A percentile compares a stretch with the other conserved stretches of the same genome.
These are phyloP conservation scores for Heliothis virescens DNA, from an alignment of 1,140 invertebrate genomes.

Conservation along the genomic window DNA sequence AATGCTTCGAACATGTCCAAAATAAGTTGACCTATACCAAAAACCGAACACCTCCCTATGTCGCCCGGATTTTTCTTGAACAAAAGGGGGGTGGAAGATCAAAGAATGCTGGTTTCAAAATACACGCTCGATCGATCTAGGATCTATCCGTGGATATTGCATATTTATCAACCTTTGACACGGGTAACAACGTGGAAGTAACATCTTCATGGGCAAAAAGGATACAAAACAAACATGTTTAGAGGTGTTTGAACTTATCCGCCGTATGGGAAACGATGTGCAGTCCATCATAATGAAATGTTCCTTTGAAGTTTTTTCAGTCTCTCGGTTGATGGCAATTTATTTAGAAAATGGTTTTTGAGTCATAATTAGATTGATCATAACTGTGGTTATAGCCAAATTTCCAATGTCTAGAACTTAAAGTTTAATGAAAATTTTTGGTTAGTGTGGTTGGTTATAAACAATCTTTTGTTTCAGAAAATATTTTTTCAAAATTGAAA, in stretches of 20 bases:
- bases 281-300: no score
- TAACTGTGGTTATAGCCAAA: not conserved
- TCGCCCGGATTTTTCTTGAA: not conserved
- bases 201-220: constrained; percentile 80
- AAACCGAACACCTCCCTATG: constrained; percentile 11
- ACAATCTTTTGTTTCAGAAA: not conserved
- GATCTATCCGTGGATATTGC: constrained; percentile 81
- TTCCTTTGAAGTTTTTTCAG: not conserved
- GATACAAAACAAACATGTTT: constrained; percentile 79
- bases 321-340: not conserved
- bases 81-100: constrained; percentile 49
- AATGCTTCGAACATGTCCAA: constrained; percentile 73
- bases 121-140: constrained; percentile 79
- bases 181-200: constrained; percentile 80
- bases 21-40: constrained; percentile 57
- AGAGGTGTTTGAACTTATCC: constrained; percentile 66
- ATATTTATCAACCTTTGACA: constrained; percentile 86
- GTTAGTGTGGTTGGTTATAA: not conserved
- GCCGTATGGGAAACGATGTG: constrained; percentile 43
- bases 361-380: not conserved
- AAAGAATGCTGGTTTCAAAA: constrained; percentile 58
- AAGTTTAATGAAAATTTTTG: not conserved
- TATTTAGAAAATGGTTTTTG: not conserved
- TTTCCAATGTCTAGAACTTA: not conserved
- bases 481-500: not conserved